Conservation (phyloP, 2,113 vertebrate genomes). For the Neoarius graeffei region DNA sequence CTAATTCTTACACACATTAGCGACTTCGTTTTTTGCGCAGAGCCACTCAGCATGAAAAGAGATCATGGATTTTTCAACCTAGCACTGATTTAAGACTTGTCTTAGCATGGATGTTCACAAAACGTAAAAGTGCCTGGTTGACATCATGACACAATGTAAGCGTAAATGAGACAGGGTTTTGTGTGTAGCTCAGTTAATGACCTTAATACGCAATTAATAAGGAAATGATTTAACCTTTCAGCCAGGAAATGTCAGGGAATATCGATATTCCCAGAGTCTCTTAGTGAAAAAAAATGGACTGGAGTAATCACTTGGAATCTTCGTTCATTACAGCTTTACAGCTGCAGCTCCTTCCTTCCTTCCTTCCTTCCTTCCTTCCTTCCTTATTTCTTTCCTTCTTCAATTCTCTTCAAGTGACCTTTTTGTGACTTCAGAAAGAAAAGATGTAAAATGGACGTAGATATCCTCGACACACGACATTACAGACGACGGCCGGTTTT, state of each 20-base stretch:
- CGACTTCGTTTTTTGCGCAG: slow-evolving; percentile 17
- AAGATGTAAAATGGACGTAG: neutral
- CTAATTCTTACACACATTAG: slow-evolving; percentile 47
- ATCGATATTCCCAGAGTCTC: neutral
- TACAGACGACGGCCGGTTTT: neutral
- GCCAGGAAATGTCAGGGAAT: neutral
- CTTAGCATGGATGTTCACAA: neutral
- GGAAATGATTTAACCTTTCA: neutral
- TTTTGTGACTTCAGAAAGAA: neutral
- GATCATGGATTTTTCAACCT: slow-evolving; percentile 16
- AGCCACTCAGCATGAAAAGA: slow-evolving; percentile 44
- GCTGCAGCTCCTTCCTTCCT: neutral
- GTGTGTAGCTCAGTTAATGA: neutral
- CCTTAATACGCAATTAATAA: neutral
- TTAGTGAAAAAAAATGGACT: neutral
- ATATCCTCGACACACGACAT: neutral
- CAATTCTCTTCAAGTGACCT: neutral
- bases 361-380: too few relatives aligned
- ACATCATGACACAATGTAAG: neutral
- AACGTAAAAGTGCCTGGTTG: slow-evolving; percentile 6
- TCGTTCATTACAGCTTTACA: neutral
- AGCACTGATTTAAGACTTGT: slow-evolving; percentile 20
- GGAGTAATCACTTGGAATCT: neutral
- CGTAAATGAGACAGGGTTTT: neutral
- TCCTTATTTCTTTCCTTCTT: neutral